A percentile compares a stretch with the other conserved stretches of the same genome.
Conservation (phyloP, 2,113 vertebrate genomes). For the Labeo rohita region DNA sequence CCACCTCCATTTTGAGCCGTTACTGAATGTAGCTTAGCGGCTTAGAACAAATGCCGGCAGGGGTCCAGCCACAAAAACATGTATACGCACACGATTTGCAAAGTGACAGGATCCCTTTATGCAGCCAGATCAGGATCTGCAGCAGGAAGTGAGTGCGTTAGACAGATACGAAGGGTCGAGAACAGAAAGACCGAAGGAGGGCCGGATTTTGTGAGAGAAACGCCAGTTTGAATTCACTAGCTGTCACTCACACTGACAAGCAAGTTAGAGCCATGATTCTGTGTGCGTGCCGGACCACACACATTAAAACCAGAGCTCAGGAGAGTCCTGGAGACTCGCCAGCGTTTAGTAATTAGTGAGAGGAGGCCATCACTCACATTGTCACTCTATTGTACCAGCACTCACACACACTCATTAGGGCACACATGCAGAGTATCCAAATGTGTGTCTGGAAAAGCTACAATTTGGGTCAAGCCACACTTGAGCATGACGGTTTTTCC, state of each 20-base stretch:
- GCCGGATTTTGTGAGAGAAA: neutral
- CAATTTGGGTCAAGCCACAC: slow-evolving; percentile 18
- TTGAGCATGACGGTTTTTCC: slow-evolving; percentile 29
- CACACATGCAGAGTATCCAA: neutral
- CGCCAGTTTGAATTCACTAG: slow-evolving; percentile 37
- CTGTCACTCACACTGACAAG: slow-evolving; percentile 14
- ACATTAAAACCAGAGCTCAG: slow-evolving; percentile 30
- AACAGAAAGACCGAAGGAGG: neutral
- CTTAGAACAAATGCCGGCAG: slow-evolving; percentile 1
- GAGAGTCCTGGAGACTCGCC: slow-evolving; percentile 16
- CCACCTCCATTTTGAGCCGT: slow-evolving; percentile 3
- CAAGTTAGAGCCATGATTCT: neutral
- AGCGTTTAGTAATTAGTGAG: slow-evolving; percentile 44
- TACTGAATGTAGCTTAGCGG: neutral
- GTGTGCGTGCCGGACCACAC: neutral
- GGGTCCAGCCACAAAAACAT: neutral
- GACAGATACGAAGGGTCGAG: neutral
- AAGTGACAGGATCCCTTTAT: slow-evolving; percentile 17
- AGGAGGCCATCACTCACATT: slow-evolving; percentile 50
- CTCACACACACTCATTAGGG: neutral
- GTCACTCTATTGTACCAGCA: neutral
- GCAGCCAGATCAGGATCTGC: slow-evolving; percentile 6
- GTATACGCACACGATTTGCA: neutral
- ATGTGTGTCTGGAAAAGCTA: slow-evolving; percentile 9
- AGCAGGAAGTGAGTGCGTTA: neutral